These are phyloP conservation scores for Sarotherodon lohbergeri DNA, from an alignment of 2,113 vertebrate genomes.

Conservation along the genomic window DNA sequence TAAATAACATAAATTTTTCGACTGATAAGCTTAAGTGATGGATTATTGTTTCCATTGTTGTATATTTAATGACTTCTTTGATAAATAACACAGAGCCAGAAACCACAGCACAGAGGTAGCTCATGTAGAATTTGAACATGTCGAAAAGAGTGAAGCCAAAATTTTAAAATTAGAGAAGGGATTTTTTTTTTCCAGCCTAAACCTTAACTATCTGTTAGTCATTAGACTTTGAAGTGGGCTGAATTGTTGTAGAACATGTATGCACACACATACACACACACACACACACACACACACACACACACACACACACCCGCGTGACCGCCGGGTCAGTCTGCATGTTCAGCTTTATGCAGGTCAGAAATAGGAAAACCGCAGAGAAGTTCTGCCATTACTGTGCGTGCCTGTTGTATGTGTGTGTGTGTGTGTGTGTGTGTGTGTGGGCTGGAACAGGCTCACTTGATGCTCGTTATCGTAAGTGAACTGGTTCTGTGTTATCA, in stretches of 20 bases:
- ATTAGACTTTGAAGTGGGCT: background rate
- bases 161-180: constrained; percentile 1
- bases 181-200: constrained; percentile 6
- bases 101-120: constrained; percentile 6
- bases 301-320: background rate
- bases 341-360: constrained; percentile 10
- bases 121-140: background rate
- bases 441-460: constrained; percentile 1
- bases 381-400: background rate
- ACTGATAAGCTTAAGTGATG: constrained; percentile 2
- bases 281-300: background rate
- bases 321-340: constrained; percentile 3
- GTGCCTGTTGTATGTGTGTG: background rate
- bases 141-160: background rate
- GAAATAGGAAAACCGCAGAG: constrained; percentile 4
- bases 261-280: background rate
- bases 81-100: constrained; percentile 4
- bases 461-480: constrained; percentile 33
- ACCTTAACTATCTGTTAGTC: background rate
- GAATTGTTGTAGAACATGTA: background rate
- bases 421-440: background rate
- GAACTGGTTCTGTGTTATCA: constrained; percentile 33
- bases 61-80: constrained; percentile 22
- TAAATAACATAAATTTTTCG: constrained; percentile 46
- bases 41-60: constrained; percentile 18